A percentile compares a stretch with the other conserved stretches of the same genome.
Evolutionary conservation across 1,140 invertebrate species (phyloP).

Genomic region (Rhynchophorus ferrugineus): DNA sequence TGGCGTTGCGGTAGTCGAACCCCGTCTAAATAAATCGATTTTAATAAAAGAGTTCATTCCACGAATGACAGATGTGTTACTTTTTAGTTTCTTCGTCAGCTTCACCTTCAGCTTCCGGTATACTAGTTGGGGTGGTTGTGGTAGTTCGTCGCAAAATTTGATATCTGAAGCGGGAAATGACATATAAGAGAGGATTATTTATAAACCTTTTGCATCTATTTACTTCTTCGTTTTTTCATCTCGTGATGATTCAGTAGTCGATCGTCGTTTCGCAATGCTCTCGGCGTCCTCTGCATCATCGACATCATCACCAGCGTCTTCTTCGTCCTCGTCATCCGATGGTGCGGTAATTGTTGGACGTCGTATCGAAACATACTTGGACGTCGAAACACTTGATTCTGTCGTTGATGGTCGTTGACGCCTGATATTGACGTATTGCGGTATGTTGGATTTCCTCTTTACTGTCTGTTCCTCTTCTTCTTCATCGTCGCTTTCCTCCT

Average conservation of each 20-base stretch:
- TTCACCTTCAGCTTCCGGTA: no score
- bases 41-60: no score
- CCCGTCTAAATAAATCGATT: no score
- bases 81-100: no score
- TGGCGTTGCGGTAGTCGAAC: not conserved
- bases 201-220: no score
- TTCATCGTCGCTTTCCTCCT: no score
- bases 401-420: slow-evolving; percentile 50
- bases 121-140: no score
- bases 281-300: slow-evolving; percentile 7
- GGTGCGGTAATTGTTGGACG: slow-evolving; percentile 17
- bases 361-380: slow-evolving; percentile 27
- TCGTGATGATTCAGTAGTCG: slow-evolving; percentile 34
- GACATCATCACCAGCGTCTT: slow-evolving; percentile 18
- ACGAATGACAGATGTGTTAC: no score
- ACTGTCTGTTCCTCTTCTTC: slow-evolving; percentile 35
- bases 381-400: slow-evolving; percentile 22
- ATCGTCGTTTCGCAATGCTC: slow-evolving; percentile 43
- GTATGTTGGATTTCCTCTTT: slow-evolving; percentile 34
- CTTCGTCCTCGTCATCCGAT: slow-evolving; percentile 24
- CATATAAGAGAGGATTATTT: no score
- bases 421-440: slow-evolving; percentile 61
- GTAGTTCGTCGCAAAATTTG: no score
- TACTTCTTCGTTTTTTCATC: not conserved
- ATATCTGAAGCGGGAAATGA: slow-evolving; percentile 13